Percentiles rank a stretch among this genome's conserved stretches.
phyloP scores from a whole-genome alignment of 2,113 vertebrate genomes.

The Corythoichthys intestinalis region DNA sequence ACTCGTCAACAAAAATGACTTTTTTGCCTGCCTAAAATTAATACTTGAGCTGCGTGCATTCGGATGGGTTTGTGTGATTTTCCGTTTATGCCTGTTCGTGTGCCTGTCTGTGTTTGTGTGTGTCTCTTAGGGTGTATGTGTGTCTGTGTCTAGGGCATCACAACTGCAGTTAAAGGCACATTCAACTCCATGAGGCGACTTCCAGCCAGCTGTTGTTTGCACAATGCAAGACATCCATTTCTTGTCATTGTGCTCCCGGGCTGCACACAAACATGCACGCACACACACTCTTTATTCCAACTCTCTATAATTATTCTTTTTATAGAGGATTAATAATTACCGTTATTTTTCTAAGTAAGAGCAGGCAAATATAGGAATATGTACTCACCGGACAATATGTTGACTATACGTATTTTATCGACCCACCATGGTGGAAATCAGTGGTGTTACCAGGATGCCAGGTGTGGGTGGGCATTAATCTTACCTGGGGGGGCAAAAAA shows the following conservation, averaged over 20 bases:
- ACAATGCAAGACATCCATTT: constrained; percentile 5
- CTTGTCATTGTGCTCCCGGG: neutral
- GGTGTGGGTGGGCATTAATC: too few species aligned
- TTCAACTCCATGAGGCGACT: neutral
- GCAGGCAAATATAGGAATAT: neutral
- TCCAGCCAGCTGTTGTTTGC: constrained; percentile 11
- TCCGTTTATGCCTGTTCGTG: neutral
- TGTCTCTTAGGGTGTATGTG: neutral
- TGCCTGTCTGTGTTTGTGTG: constrained; percentile 5
- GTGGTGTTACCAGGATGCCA: too few species aligned
- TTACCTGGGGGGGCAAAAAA: too few species aligned
- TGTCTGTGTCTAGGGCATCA: constrained; percentile 17
- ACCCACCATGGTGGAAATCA: too few species aligned
- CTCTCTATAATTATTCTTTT: constrained; percentile 3
- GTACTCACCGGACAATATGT: neutral
- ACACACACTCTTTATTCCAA: neutral
- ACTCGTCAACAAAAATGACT: constrained; percentile 28
- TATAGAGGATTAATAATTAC: constrained; percentile 30
- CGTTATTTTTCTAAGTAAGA: constrained; percentile 13
- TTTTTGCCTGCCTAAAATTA: constrained; percentile 11
- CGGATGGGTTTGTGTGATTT: constrained; percentile 5
- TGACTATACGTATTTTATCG: too few species aligned
- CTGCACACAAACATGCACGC: neutral
- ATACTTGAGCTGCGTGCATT: constrained; percentile 16
- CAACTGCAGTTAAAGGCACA: constrained; percentile 12